These are phyloP conservation scores for Baccha elongata DNA, from an alignment of 2,888 invertebrate species.

Conservation along the genomic window DNA sequence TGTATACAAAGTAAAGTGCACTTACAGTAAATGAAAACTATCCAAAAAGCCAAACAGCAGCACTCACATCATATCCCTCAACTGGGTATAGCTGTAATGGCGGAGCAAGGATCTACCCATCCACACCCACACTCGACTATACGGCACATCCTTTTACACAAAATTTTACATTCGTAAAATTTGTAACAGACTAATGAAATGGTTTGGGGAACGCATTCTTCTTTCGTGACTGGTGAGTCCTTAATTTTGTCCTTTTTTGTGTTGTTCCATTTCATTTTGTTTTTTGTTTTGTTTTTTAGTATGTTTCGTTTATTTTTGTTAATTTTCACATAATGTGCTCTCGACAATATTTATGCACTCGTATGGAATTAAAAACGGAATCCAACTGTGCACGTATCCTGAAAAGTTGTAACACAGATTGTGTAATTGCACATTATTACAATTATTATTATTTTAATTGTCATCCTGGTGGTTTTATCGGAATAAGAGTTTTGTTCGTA, in stretches of 20 bases:
- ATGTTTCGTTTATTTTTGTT: slow-evolving; percentile 51
- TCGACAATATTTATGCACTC: slow-evolving; percentile 55
- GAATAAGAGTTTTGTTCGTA: too few species aligned
- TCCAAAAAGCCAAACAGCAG: slow-evolving; percentile 59
- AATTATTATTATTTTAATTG: slow-evolving; percentile 65
- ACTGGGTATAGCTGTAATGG: neutral
- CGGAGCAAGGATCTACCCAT: slow-evolving; percentile 7
- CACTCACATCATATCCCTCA: slow-evolving; percentile 36
- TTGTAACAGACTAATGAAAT: slow-evolving; percentile 59
- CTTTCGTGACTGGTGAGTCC: slow-evolving; percentile 42
- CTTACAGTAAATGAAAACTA: slow-evolving; percentile 70
- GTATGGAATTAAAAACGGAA: slow-evolving; percentile 13
- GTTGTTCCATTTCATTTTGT: slow-evolving; percentile 8
- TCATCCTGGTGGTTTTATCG: slow-evolving; percentile 25
- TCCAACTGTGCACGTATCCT: slow-evolving; percentile 43
- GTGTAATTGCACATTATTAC: slow-evolving; percentile 66
- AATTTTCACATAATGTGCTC: slow-evolving; percentile 61
- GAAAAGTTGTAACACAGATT: slow-evolving; percentile 51
- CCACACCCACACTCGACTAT: slow-evolving; percentile 2
- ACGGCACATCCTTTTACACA: slow-evolving; percentile 18
- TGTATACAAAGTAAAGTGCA: slow-evolving; percentile 66
- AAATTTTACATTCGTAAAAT: slow-evolving; percentile 44
- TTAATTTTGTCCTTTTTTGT: slow-evolving; percentile 24
- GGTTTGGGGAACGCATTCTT: slow-evolving; percentile 57
- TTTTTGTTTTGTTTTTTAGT: slow-evolving; percentile 28